phyloP scores from a whole-genome alignment of 2,113 vertebrate genomes.

The Setophaga coronata region DNA sequence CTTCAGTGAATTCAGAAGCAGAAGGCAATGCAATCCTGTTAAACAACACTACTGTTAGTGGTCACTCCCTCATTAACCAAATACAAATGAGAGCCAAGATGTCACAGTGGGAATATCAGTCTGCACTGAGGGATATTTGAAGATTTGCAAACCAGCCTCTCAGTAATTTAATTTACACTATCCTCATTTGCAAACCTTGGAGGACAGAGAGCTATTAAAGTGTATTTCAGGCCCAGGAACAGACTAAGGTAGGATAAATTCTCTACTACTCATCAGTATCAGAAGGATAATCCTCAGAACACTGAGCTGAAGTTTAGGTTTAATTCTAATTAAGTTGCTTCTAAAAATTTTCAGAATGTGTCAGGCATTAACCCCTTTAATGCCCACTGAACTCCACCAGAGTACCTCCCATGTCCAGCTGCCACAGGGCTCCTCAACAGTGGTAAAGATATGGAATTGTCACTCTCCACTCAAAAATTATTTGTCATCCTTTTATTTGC shows the following conservation, averaged over 20 bases:
- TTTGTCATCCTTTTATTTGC: background rate
- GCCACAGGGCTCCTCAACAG: background rate
- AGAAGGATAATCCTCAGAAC: background rate
- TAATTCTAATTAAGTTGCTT: background rate
- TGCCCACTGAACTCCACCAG: background rate
- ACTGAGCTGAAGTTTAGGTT: background rate
- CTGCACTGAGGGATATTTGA: background rate
- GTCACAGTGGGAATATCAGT: background rate
- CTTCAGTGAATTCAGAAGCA: constrained; percentile 1
- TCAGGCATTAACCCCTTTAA: background rate
- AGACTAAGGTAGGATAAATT: background rate
- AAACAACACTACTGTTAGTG: background rate
- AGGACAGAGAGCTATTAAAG: background rate
- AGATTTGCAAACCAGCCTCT: background rate
- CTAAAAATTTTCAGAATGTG: background rate
- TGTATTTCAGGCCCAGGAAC: background rate
- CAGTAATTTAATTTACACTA: background rate
- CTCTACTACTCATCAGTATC: background rate
- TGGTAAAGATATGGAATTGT: background rate
- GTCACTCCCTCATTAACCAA: background rate
- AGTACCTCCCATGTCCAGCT: background rate
- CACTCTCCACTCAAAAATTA: background rate
- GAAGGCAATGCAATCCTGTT: background rate
- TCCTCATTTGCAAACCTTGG: background rate
- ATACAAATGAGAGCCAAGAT: background rate